A percentile compares a stretch with the other conserved stretches of the same genome.
Evolutionary conservation across 2,797 vertebrate species (phyloP).

Genomic region (Helarctos malayanus): DNA sequence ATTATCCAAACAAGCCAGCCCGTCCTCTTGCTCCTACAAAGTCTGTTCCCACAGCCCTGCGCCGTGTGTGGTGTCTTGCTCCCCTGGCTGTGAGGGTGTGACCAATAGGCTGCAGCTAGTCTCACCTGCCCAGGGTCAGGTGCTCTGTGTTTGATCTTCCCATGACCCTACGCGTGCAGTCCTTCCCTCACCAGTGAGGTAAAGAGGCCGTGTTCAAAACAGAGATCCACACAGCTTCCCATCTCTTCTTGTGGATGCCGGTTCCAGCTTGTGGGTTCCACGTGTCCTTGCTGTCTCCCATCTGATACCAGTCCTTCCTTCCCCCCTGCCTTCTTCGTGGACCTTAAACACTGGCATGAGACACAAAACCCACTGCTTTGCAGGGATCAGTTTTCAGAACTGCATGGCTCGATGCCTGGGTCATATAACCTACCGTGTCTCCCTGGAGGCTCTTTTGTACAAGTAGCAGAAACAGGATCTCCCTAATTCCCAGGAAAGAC

Average conservation of each 20-base stretch:
- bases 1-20: background rate
- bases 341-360: accelerated
- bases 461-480: background rate
- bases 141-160: background rate
- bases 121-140: accelerated
- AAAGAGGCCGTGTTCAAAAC: background rate
- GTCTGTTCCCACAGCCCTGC: background rate
- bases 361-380: background rate
- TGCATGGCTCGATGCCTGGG: accelerated
- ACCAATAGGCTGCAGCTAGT: accelerated
- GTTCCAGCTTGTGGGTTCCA: accelerated
- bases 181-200: background rate
- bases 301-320: accelerated
- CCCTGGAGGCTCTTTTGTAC: background rate
- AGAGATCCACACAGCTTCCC: accelerated
- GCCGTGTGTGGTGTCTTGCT: accelerated
- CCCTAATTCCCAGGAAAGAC: background rate
- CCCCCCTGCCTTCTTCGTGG: background rate
- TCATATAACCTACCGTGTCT: background rate
- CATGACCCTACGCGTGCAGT: accelerated
- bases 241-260: accelerated
- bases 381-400: background rate
- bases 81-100: too few species aligned
- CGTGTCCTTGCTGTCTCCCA: background rate
- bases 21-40: accelerated